Conservation (phyloP, 2,113 vertebrate genomes). For the Solea senegalensis region DNA sequence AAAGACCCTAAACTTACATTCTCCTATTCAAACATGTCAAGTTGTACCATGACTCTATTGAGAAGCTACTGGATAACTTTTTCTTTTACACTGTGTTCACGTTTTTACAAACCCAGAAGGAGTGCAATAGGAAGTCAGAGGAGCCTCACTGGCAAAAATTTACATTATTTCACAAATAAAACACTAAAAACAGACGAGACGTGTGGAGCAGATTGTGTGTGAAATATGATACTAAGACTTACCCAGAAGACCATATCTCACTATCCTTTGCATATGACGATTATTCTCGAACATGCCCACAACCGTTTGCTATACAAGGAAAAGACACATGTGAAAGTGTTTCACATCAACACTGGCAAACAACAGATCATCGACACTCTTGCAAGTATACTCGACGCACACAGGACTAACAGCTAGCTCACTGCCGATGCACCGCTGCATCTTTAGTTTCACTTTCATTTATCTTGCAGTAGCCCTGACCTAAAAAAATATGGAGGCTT, state of each 20-base stretch:
- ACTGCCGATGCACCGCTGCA: not conserved
- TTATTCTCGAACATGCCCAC: constrained; percentile 39
- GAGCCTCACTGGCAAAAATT: too few relatives aligned
- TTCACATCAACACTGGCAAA: not conserved
- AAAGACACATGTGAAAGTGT: not conserved
- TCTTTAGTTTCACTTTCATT: constrained; percentile 50
- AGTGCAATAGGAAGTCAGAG: too few relatives aligned
- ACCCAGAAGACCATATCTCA: constrained; percentile 56
- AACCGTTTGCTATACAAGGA: constrained; percentile 39
- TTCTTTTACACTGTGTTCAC: too few relatives aligned
- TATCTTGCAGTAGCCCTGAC: not conserved
- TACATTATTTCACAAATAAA: too few relatives aligned
- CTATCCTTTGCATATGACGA: constrained; percentile 25
- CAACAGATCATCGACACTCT: not conserved
- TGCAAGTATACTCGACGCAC: not conserved
- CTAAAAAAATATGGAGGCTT: not conserved
- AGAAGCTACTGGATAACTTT: too few relatives aligned
- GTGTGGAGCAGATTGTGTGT: not conserved
- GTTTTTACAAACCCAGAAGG: too few relatives aligned
- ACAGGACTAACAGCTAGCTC: not conserved
- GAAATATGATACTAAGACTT: constrained; percentile 15
- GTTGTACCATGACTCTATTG: too few relatives aligned
- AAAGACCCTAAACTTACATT: too few relatives aligned
- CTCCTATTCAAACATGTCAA: too few relatives aligned
- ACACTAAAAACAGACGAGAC: too few relatives aligned